phyloP scores from a whole-genome alignment of 1,140 invertebrate species.

The Drosophila gunungcola region DNA sequence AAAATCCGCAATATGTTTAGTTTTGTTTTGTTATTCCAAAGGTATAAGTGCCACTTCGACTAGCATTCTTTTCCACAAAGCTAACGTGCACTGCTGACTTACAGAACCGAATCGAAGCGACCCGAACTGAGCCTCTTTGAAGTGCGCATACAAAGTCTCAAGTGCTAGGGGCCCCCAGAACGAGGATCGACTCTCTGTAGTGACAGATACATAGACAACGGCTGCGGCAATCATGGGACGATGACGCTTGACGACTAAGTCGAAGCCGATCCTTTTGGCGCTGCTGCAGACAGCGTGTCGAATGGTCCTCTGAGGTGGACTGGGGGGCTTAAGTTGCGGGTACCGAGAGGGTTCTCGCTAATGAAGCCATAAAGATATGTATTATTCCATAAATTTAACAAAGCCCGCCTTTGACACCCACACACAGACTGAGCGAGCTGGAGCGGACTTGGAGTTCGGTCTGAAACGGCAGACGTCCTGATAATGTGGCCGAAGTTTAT shows the following conservation, averaged over 20 bases:
- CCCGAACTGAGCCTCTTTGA: slow-evolving; percentile 70
- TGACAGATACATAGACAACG: slow-evolving; percentile 60
- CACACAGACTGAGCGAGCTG: slow-evolving; percentile 19
- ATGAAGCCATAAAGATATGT: slow-evolving; percentile 84
- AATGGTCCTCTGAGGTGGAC: slow-evolving; percentile 45
- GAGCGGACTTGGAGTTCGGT: slow-evolving; percentile 13
- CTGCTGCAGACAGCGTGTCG: slow-evolving; percentile 76
- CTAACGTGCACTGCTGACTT: neutral
- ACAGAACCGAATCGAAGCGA: slow-evolving; percentile 36
- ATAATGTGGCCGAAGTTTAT: slow-evolving; percentile 61
- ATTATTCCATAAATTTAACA: slow-evolving; percentile 79
- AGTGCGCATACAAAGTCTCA: slow-evolving; percentile 71
- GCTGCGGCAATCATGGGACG: slow-evolving; percentile 24
- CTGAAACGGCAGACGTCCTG: slow-evolving; percentile 33
- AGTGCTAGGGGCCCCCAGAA: slow-evolving; percentile 59
- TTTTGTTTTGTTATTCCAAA: neutral
- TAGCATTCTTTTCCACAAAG: slow-evolving; percentile 5
- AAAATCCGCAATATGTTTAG: too few species aligned
- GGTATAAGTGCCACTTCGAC: neutral
- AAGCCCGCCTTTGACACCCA: slow-evolving; percentile 69
- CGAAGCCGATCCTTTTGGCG: slow-evolving; percentile 71
- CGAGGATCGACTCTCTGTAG: slow-evolving; percentile 46
- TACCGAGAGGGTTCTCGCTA: slow-evolving; percentile 62
- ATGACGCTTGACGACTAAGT: slow-evolving; percentile 60
- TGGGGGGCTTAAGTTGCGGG: slow-evolving; percentile 9